Evolutionary conservation across 1,140 invertebrate genomes (phyloP), one percentile per base, ranked within the genome.

Genomic region (Leptestheria dahalacensis): DNA sequence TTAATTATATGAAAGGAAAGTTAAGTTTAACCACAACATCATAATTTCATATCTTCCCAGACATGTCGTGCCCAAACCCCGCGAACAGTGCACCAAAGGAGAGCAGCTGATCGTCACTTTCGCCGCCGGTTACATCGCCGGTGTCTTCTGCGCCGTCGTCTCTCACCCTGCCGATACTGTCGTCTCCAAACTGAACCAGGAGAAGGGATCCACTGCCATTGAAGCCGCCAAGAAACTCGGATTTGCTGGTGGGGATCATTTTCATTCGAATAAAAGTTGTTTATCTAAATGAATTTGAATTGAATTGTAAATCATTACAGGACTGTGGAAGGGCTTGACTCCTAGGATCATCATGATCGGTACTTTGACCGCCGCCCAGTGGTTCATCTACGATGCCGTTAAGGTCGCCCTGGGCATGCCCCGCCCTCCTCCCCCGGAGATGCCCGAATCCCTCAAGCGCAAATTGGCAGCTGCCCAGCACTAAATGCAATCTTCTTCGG

Each of bases 321-420:
- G 84, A 61, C 79, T 99, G 62, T 99, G 97, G 97, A 96, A 94
- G 72, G 96, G 97, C 67, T 78, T 99, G 21, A 79, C 81, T 61
- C 91, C 97, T 51, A 92, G 97, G 78, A 99, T 99, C 70, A 83
- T 99, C 61, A 99, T 99, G 96, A 99, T 99, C 70, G 96, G 96
- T 83, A 99, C 96, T 11, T 77, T 99, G 49, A 99, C 96, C 48
- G 96, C 92, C 28, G 81, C 93, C 50, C 96, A 99, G 73, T 99
- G 96, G 96, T 99, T 99, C 77, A 99, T 99, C 73, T 99, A 99
- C 70, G 96, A 99, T 71, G 91, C 87, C 33, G 92, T 97, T 29
- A 94, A 94, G 75, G 90, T 93, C 58, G 83, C 77, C 66, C 78
- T 93, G 48, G 77, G 84, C 64, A 85, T 99, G 77, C 96, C 96